A percentile compares a stretch with the other conserved stretches of the same genome.
These are phyloP conservation scores for Gymnarchus niloticus DNA, from an alignment of 2,113 vertebrate genomes.

Conservation along the genomic window DNA sequence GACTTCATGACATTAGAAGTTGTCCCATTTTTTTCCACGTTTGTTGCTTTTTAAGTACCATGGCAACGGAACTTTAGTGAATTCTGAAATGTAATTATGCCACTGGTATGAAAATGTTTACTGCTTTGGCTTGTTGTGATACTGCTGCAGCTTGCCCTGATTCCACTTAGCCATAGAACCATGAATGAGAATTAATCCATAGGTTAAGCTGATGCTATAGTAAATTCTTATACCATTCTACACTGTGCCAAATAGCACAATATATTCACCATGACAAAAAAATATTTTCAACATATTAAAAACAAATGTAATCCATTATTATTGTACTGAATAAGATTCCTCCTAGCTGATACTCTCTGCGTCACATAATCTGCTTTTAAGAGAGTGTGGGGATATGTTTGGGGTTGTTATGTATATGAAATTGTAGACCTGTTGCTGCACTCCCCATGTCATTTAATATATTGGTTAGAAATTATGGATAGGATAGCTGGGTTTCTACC, in stretches of 20 bases:
- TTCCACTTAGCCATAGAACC: not conserved
- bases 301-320: not conserved
- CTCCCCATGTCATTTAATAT: not conserved
- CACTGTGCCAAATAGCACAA: not conserved
- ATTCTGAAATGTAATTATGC: conserved; percentile 3
- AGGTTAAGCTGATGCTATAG: not conserved
- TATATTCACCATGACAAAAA: not conserved
- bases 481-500: not conserved
- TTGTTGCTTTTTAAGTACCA: conserved; percentile 11
- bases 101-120: not conserved
- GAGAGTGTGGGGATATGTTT: not conserved
- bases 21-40: not conserved
- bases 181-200: not conserved
- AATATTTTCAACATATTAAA: not conserved
- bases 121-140: not conserved
- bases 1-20: not conserved
- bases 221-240: not conserved
- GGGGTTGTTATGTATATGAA: not conserved
- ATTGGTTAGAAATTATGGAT: not conserved
- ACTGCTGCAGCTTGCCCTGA: not conserved
- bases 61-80: conserved; percentile 2
- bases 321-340: not conserved
- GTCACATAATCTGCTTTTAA: not conserved
- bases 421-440: not conserved
- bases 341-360: not conserved